phyloP scores from a whole-genome alignment of 2,113 vertebrate genomes.

The Atlantisia rogersi region DNA sequence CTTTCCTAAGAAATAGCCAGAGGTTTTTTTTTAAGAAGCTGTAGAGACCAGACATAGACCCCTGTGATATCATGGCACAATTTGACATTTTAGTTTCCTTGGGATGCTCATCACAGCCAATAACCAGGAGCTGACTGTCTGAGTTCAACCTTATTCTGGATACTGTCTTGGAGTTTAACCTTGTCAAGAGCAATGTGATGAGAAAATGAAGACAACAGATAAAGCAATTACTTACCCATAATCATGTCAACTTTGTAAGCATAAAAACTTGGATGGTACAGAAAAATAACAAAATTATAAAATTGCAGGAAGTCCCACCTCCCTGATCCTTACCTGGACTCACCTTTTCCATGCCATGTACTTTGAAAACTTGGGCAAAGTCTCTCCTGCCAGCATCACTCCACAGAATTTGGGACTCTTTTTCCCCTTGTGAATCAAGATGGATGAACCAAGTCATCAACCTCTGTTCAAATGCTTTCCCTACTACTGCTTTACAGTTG shows the following conservation, averaged over 20 bases:
- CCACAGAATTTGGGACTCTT: background rate
- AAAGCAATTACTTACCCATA: background rate
- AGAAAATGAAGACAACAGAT: background rate
- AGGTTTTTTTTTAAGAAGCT: background rate
- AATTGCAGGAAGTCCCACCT: background rate
- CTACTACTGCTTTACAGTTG: background rate
- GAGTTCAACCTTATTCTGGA: background rate
- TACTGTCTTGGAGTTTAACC: background rate
- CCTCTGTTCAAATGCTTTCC: background rate
- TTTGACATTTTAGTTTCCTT: background rate
- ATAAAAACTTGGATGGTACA: background rate
- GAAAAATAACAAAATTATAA: background rate
- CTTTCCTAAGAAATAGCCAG: background rate
- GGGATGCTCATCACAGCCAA: background rate
- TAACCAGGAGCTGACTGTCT: background rate
- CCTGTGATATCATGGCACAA: background rate
- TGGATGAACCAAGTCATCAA: background rate
- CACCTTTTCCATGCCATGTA: background rate
- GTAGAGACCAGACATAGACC: background rate
- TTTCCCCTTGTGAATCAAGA: background rate
- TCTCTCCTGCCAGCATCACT: background rate
- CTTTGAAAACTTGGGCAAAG: background rate
- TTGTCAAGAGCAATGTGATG: background rate
- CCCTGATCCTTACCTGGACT: background rate
- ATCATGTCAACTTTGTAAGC: background rate